Percentiles rank a stretch among this genome's conserved stretches.
Evolutionary conservation across 1,140 invertebrate species (phyloP).

Genomic region (Oryctes rhinoceros): DNA sequence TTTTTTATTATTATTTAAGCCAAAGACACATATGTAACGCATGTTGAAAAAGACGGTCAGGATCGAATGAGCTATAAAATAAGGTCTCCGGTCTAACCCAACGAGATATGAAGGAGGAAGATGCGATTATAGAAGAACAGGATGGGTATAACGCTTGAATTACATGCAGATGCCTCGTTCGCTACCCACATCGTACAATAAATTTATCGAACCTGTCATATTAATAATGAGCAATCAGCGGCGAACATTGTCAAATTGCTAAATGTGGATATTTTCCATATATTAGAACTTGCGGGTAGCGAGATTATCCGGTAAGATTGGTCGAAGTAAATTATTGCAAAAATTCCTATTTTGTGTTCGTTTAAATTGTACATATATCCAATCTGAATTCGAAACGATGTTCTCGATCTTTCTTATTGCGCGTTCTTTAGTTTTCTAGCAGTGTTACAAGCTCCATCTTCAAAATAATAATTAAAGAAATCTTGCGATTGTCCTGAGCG

Average conservation of each 20-base stretch:
- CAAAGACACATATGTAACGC: constrained; percentile 22
- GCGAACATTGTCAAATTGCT: constrained; percentile 1
- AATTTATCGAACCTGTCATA: constrained; percentile 26
- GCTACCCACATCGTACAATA: constrained; percentile 6
- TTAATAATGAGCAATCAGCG: constrained; percentile 23
- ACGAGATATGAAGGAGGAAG: not conserved
- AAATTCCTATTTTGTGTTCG: too few species aligned
- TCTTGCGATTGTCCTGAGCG: too few species aligned
- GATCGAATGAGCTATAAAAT: not conserved
- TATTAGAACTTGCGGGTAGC: too few species aligned
- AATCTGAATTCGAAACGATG: too few species aligned
- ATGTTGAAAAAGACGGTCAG: not conserved
- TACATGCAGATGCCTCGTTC: constrained; percentile 2
- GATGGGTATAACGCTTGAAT: not conserved
- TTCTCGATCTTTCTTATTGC: too few species aligned
- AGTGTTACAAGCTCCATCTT: too few species aligned
- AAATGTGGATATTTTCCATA: not conserved
- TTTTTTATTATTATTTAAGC: not conserved
- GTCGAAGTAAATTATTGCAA: too few species aligned
- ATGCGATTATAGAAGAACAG: not conserved
- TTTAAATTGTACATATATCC: too few species aligned
- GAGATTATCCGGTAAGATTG: too few species aligned
- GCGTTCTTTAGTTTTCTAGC: too few species aligned
- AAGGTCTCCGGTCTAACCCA: not conserved
- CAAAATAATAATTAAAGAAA: too few species aligned